These are phyloP conservation scores for Nycticryphes semicollaris DNA, from an alignment of 2,113 vertebrate species.

Conservation along the genomic window DNA sequence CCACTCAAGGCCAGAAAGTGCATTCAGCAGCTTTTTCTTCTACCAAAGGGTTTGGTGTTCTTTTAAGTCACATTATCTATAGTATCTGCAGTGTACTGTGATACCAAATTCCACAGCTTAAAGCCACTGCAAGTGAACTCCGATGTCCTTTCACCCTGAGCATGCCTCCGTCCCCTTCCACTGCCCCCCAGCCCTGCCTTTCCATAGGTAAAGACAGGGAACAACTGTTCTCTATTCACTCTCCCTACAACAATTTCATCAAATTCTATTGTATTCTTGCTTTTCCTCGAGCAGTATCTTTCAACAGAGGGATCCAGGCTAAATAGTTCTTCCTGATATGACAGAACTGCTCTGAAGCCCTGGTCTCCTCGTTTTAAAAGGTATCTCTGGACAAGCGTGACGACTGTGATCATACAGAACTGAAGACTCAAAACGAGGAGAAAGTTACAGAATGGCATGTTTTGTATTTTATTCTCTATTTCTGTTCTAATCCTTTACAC, in stretches of 20 bases:
- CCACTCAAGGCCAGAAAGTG: neutral
- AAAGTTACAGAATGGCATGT: neutral
- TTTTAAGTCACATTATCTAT: neutral
- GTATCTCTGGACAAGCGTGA: neutral
- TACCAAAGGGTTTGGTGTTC: neutral
- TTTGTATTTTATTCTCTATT: slow-evolving; percentile 21
- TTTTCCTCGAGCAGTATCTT: neutral
- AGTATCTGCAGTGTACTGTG: neutral
- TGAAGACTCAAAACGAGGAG: neutral
- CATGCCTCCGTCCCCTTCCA: neutral
- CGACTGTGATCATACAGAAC: neutral
- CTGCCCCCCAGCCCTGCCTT: neutral
- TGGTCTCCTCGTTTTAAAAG: neutral
- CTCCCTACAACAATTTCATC: neutral
- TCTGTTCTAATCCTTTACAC: slow-evolving; percentile 22
- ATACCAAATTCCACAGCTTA: neutral
- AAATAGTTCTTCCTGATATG: neutral
- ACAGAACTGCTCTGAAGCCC: neutral
- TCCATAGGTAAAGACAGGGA: neutral
- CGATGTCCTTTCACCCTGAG: neutral
- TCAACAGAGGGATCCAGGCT: neutral
- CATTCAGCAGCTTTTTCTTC: neutral
- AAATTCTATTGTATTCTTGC: neutral
- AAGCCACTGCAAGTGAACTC: neutral
- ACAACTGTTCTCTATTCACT: neutral